These are phyloP conservation scores for Ptycholaimellus sp. DNA, from an alignment of 2,888 invertebrate species.

Conservation along the genomic window DNA sequence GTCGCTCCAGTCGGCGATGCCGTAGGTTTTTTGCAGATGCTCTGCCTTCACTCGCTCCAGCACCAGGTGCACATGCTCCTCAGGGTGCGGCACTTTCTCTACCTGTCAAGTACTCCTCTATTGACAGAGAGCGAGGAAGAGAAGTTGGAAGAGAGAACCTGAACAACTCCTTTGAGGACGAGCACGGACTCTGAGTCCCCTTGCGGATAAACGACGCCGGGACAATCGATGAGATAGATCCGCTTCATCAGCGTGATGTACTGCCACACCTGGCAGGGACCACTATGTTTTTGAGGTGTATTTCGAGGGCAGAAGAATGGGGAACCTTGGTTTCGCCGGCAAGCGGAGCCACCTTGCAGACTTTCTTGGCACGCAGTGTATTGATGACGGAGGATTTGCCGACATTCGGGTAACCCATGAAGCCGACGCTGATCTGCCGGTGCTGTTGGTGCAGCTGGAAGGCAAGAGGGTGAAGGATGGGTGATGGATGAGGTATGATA, in stretches of 20 bases:
- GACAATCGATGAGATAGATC: slow-evolving; percentile 92
- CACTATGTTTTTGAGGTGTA: no score
- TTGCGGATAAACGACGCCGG: slow-evolving; percentile 83
- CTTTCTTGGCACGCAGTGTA: slow-evolving; percentile 76
- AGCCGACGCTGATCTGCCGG: slow-evolving; percentile 91
- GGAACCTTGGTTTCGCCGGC: slow-evolving; percentile 54
- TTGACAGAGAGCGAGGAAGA: no score
- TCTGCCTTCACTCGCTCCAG: slow-evolving; percentile 62
- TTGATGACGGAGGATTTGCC: slow-evolving; percentile 97
- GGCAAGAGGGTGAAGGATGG: no score
- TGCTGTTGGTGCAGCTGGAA: no score
- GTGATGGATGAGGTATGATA: no score
- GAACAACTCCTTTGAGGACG: slow-evolving; percentile 84
- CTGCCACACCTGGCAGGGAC: slow-evolving; percentile 55
- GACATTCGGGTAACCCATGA: slow-evolving; percentile 95
- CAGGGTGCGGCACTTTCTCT: no score
- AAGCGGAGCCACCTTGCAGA: slow-evolving; percentile 91
- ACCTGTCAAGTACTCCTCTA: no score
- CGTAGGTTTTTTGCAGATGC: slow-evolving; percentile 69
- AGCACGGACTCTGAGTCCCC: slow-evolving; percentile 65
- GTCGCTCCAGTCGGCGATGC: slow-evolving; percentile 48
- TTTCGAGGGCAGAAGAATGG: no score
- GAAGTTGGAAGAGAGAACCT: no score
- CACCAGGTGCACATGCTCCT: no score
- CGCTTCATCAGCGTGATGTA: slow-evolving; percentile 90